Evolutionary conservation across 2,888 invertebrate genomes (phyloP), one percentile per base, ranked within the genome.

Genomic region (Eupithecia exiguata): DNA sequence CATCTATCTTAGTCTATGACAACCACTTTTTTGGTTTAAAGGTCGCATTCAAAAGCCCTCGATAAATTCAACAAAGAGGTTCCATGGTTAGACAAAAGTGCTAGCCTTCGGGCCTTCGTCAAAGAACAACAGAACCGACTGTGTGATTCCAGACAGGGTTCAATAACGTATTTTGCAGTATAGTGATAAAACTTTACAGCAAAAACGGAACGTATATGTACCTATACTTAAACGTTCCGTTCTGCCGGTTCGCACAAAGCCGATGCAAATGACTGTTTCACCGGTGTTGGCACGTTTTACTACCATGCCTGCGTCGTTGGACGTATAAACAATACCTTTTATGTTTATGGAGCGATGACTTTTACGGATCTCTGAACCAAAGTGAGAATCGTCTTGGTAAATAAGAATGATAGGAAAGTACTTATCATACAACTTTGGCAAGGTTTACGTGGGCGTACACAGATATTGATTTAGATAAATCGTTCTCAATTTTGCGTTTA

Each of bases 281-380:
- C 18, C 30, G 62, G 62, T n/a, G 21, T 40, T 36, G 40, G 65
- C 38, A 62, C 62, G 62, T 62, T 62, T 62, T 62, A 62, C 62
- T 62, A 5, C 62, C 62, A 9, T 62, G 46, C 12, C 10, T n/a
- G 10, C 21, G 21, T 21, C 21, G 25, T 58, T 58, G 5, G 14
- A 21, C 9, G 14, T 58, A 25, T 21, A 58, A 25, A 21, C 53
- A 53, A 21, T 10, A 12, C 58, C 25, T 25, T 25, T 12, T 58
- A 58, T 58, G 58, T 14, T 25, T 58, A 58, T 14, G 58, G 58
- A 58, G 25, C 58, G 58, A 25, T 25, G 25, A 58, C 58, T 58
- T 53, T 53, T 25, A 58, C 12, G 14, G 58, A 58, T 58, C 58
- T 25, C 58, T 25, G 58, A 58, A 58, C 25, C 12, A 58, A 53